phyloP scores from a whole-genome alignment of 2,797 vertebrate genomes.

The Anabacerthia variegaticeps region DNA sequence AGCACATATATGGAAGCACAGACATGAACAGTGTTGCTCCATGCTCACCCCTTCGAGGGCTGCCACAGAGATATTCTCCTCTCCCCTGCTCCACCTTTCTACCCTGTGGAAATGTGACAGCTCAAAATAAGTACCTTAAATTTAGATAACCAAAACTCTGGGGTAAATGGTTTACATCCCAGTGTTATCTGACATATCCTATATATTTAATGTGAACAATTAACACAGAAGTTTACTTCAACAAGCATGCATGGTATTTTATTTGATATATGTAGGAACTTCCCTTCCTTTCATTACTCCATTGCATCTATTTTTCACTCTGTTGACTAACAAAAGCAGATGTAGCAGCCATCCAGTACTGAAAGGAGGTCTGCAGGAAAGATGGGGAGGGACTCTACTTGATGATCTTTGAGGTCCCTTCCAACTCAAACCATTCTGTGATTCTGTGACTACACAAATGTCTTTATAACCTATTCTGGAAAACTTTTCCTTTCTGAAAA shows the following conservation, averaged over 20 bases:
- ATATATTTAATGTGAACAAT: neutral
- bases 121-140: neutral
- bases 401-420: neutral
- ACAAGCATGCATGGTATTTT: neutral
- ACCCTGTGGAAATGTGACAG: neutral
- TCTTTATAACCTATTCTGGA: neutral
- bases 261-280: neutral
- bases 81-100: neutral
- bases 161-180: neutral
- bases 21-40: rapidly evolving
- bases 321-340: neutral
- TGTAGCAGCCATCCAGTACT: neutral
- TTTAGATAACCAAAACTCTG: neutral
- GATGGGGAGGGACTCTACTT: neutral
- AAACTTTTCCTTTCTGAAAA: neutral
- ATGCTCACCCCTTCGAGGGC: neutral
- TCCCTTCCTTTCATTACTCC: neutral
- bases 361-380: neutral
- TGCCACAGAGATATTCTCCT: neutral
- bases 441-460: neutral
- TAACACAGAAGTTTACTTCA: neutral
- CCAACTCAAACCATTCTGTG: neutral
- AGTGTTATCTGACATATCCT: neutral
- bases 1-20: neutral
- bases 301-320: neutral